phyloP scores from a whole-genome alignment of 2,888 invertebrate genomes.

The Neoaliturus tenellus region DNA sequence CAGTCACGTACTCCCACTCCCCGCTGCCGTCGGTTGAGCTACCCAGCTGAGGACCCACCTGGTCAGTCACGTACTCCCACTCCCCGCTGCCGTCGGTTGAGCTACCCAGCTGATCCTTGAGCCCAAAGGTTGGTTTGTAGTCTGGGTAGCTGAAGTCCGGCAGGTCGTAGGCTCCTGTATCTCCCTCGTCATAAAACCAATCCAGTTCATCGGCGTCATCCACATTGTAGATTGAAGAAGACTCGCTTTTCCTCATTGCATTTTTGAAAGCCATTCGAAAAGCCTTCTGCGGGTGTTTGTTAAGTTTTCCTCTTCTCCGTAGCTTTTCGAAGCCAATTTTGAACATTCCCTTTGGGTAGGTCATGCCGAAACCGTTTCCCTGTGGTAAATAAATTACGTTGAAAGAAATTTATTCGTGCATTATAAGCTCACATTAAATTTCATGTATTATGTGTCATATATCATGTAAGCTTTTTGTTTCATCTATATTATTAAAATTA shows the following conservation, averaged over 20 bases:
- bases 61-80: too few relatives aligned
- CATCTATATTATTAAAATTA: too few relatives aligned
- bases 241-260: background rate
- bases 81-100: too few relatives aligned
- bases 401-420: too few relatives aligned
- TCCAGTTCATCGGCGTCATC: background rate
- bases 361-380: conserved; percentile 1
- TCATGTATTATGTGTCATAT: too few relatives aligned
- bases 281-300: background rate
- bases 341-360: background rate
- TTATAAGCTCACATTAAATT: too few relatives aligned
- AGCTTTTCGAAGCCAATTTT: background rate
- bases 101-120: conserved; percentile 11
- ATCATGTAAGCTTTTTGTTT: too few relatives aligned
- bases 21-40: too few relatives aligned
- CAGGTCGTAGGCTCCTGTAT: background rate
- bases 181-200: background rate
- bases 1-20: too few relatives aligned
- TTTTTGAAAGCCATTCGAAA: background rate
- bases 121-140: background rate
- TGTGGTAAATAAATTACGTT: too few relatives aligned
- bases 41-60: too few relatives aligned
- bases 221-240: background rate
- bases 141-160: background rate
- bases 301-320: background rate